Percentiles rank a stretch among this genome's conserved stretches.
phyloP scores from a whole-genome alignment of 2,113 vertebrate species.

The Grallaria varia region DNA sequence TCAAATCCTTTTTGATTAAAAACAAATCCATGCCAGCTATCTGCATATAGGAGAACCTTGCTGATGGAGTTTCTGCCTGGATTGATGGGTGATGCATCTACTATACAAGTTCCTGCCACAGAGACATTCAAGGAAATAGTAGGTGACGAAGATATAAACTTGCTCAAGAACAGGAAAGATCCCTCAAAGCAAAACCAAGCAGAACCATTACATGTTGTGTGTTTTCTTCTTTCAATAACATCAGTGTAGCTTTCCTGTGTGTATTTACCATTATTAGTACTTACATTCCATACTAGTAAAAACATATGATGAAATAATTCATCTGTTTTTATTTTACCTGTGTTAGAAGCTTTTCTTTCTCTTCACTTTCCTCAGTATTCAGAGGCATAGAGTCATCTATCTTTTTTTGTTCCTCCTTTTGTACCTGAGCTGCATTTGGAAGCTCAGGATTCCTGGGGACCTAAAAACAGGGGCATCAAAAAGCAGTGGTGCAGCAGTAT shows the following conservation, averaged over 20 bases:
- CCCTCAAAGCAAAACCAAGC: not conserved
- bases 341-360: slow-evolving; percentile 87
- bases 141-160: not conserved
- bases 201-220: not conserved
- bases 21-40: not conserved
- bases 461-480: slow-evolving; percentile 62
- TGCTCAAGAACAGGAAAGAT: not conserved
- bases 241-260: not conserved
- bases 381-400: slow-evolving; percentile 87
- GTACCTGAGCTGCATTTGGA: slow-evolving; percentile 81
- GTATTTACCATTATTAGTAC: not conserved
- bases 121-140: not conserved
- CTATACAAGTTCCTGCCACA: not conserved
- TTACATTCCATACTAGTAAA: not conserved
- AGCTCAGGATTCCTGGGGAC: slow-evolving; percentile 85
- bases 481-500: not conserved
- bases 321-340: slow-evolving; percentile 72
- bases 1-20: not conserved
- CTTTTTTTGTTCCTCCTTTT: slow-evolving; percentile 88
- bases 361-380: slow-evolving; percentile 82
- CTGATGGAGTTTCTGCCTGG: not conserved
- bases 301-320: not conserved
- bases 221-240: not conserved
- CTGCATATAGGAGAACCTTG: not conserved
- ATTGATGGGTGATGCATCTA: not conserved